Conservation (phyloP, 2,888 invertebrate genomes). For the Perithous albicinctus region DNA sequence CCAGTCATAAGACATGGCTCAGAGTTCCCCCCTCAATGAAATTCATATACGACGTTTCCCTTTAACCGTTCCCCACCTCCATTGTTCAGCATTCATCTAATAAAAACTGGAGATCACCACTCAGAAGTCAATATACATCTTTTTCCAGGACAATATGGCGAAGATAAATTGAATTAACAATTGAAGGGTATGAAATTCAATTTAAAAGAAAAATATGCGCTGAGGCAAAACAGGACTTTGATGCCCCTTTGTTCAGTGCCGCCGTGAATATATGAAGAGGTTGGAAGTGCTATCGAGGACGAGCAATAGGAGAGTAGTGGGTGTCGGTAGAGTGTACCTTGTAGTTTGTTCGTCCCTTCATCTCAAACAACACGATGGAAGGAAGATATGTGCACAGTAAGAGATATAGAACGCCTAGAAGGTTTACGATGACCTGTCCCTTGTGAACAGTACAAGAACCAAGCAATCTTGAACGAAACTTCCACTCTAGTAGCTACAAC, state of each 20-base stretch:
- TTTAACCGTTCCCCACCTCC: neutral
- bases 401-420: neutral
- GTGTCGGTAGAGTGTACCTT: neutral
- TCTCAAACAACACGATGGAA: neutral
- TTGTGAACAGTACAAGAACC: constrained; percentile 3
- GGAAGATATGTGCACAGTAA: neutral
- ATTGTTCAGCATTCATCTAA: neutral
- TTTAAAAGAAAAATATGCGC: neutral
- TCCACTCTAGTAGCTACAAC: neutral
- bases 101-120: neutral
- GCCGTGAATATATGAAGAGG: neutral
- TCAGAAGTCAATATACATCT: neutral
- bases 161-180: neutral
- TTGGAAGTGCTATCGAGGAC: neutral
- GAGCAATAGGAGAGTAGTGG: neutral
- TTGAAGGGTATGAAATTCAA: neutral
- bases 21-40: no score
- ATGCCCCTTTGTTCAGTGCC: neutral
- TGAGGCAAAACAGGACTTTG: neutral
- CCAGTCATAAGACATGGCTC: no score
- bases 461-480: constrained; percentile 29
- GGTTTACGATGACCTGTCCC: constrained; percentile 10
- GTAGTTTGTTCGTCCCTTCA: neutral
- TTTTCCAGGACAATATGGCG: no score
- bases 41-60: no score